These are phyloP conservation scores for Leptestheria dahalacensis DNA, from an alignment of 1,140 invertebrate species.

Conservation along the genomic window DNA sequence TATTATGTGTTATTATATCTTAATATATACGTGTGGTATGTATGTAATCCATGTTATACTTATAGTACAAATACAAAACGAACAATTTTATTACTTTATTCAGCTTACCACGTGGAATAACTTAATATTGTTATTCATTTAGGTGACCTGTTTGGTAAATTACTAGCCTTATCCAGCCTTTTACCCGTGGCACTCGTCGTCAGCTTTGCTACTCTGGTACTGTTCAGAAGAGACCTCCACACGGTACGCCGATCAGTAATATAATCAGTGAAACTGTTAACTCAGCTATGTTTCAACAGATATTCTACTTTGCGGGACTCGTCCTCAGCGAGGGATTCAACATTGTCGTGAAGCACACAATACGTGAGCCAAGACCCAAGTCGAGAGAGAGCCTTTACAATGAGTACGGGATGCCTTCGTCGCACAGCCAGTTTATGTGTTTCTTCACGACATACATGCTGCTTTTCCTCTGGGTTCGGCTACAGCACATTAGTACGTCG, in stretches of 20 bases:
- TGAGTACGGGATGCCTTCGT: slow-evolving; percentile 89
- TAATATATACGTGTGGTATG: no score
- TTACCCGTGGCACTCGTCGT: slow-evolving; percentile 64
- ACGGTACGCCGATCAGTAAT: slow-evolving; percentile 47
- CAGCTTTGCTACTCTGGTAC: slow-evolving; percentile 65
- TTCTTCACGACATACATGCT: slow-evolving; percentile 75
- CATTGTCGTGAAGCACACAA: slow-evolving; percentile 63
- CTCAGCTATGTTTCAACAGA: slow-evolving; percentile 39
- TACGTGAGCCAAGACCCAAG: slow-evolving; percentile 62
- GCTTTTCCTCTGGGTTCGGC: slow-evolving; percentile 70
- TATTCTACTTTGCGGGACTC: slow-evolving; percentile 66
- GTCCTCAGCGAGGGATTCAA: slow-evolving; percentile 64
- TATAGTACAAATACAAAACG: no score
- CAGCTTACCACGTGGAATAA: no score
- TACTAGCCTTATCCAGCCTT: slow-evolving; percentile 64
- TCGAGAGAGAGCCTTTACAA: slow-evolving; percentile 47
- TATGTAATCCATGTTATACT: no score
- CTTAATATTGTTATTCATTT: no score
- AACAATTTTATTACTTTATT: no score
- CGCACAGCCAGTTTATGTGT: slow-evolving; percentile 83
- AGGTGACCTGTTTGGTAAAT: slow-evolving; percentile 63
- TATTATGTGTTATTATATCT: no score
- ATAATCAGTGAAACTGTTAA: not conserved
- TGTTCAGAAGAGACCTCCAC: slow-evolving; percentile 79
- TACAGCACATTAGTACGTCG: slow-evolving; percentile 18